These are phyloP conservation scores for Cyprinodon brontotheroides DNA, from an alignment of 2,113 vertebrate genomes.

Conservation along the genomic window DNA sequence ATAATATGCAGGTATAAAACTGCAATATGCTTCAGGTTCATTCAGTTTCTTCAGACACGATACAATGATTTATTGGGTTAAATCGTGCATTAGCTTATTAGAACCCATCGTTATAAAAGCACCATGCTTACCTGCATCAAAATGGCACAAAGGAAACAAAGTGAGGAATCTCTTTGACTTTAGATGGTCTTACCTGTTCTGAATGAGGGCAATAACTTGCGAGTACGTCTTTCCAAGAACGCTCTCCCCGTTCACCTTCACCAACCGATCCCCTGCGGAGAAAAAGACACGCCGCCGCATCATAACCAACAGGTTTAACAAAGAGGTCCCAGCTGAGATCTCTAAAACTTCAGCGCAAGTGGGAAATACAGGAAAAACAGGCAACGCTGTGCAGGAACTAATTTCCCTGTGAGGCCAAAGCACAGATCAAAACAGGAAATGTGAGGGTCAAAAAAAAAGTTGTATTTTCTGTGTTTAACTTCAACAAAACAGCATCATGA, in stretches of 20 bases:
- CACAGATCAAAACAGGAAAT: background rate
- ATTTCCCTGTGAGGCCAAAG: background rate
- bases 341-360: background rate
- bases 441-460: background rate
- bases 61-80: background rate
- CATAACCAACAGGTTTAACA: background rate
- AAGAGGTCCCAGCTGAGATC: background rate
- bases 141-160: background rate
- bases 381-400: background rate
- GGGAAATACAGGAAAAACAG: background rate
- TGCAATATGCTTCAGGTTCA: background rate
- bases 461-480: constrained; percentile 3
- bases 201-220: constrained; percentile 96
- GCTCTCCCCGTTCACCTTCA: constrained; percentile 96
- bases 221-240: constrained; percentile 96
- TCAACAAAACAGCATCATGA: constrained; percentile 5
- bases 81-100: background rate
- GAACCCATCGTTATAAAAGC: background rate
- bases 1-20: background rate
- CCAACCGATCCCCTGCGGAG: constrained; percentile 89
- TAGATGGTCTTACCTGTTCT: constrained; percentile 88
- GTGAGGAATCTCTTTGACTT: background rate
- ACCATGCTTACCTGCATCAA: background rate
- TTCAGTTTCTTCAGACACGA: background rate
- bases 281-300: constrained; percentile 12